Percentiles rank a stretch among this genome's conserved stretches.
These are phyloP conservation scores for Aleadryas rufinucha DNA, from an alignment of 2,113 vertebrate species.

Conservation along the genomic window DNA sequence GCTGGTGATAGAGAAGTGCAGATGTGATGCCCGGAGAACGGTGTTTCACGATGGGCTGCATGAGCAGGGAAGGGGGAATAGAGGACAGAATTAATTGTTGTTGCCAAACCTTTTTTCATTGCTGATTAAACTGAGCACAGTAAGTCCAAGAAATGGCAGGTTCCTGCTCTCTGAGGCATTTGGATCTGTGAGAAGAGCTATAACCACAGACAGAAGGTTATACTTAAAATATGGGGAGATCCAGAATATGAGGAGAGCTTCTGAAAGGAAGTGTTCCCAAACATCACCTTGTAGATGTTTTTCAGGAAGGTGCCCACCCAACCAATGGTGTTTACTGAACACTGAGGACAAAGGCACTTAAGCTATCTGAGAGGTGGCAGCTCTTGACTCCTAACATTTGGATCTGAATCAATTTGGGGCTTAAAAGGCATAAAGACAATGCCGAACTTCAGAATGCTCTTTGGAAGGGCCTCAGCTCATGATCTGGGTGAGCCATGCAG, in stretches of 20 bases:
- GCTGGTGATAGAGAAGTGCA: background rate
- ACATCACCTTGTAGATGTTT: background rate
- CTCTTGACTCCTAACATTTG: background rate
- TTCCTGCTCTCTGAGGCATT: background rate
- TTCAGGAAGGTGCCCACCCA: background rate
- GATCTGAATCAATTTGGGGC: background rate
- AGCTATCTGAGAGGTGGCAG: background rate
- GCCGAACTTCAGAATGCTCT: background rate
- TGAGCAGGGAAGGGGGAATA: background rate
- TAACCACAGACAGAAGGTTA: background rate
- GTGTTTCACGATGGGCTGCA: rapidly evolving
- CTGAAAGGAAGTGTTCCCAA: background rate
- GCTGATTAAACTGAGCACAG: background rate
- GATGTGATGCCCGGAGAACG: background rate
- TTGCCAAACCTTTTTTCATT: background rate
- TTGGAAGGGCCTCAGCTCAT: background rate
- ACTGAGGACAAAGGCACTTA: background rate
- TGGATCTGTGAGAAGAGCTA: background rate
- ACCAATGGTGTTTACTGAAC: background rate
- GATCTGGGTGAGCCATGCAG: background rate
- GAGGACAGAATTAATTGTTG: background rate
- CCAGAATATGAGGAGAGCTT: background rate
- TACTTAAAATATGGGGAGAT: background rate
- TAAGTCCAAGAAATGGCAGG: background rate
- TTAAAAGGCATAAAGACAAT: background rate